Conservation (phyloP, 2,797 vertebrate genomes). For the Enteromius thamalakanensis region DNA sequence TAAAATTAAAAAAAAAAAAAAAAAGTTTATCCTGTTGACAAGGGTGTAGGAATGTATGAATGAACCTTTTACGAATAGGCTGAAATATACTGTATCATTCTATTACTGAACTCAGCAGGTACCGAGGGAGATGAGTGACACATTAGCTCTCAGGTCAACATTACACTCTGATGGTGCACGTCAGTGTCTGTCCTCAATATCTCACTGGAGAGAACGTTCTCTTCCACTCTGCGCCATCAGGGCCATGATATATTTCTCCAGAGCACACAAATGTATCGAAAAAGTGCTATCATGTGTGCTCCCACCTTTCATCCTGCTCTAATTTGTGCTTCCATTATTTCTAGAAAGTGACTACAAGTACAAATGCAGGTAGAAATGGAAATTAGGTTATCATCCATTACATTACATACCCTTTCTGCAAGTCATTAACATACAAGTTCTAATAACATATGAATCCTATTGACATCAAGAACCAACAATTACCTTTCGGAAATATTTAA, state of each 20-base stretch:
- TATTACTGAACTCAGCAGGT: neutral
- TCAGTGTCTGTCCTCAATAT: constrained; percentile 15
- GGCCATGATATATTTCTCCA: constrained; percentile 70
- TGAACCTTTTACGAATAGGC: neutral
- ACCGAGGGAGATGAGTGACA: neutral
- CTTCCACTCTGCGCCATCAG: constrained; percentile 65
- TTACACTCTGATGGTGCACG: neutral
- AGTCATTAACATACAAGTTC: neutral
- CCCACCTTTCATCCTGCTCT: constrained; percentile 65
- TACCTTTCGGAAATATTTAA: neutral
- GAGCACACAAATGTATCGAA: constrained; percentile 65
- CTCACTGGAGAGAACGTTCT: constrained; percentile 24
- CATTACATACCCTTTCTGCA: neutral
- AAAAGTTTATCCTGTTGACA: neutral
- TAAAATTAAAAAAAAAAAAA: neutral
- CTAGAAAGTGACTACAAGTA: constrained; percentile 55
- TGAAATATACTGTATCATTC: neutral
- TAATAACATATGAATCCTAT: neutral
- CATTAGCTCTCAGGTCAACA: constrained; percentile 6
- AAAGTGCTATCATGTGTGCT: constrained; percentile 75
- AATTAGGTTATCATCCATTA: neutral
- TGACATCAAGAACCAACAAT: neutral
- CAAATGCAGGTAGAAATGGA: constrained; percentile 4
- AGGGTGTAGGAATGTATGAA: neutral
- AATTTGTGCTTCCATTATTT: constrained; percentile 71